Evolutionary conservation across 2,888 invertebrate genomes (phyloP), one percentile per base, ranked within the genome.

Genomic region (Macrosiphum euphorbiae): DNA sequence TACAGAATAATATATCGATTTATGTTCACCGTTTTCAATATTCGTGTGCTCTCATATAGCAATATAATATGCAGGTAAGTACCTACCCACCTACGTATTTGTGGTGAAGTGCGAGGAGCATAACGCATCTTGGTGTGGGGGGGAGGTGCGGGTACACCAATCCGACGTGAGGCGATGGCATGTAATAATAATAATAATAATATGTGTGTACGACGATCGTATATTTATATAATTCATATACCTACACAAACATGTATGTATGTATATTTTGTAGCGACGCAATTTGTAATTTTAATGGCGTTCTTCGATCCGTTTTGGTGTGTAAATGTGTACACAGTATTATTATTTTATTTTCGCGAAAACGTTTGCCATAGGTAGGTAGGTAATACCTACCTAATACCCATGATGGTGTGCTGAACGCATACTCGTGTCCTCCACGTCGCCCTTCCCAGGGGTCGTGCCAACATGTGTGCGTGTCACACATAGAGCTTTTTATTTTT

Each of bases 241-340:
- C 44, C 44, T 7, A 11, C 13, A 13, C n/a, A 67, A 67, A n/a
- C n/a, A n/a, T 3, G 11, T 61, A 61, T n/a, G n/a, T n/a, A 4
- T 2, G 5, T 28, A 58, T 58, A 58, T 26, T 67, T 67, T n/a
- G 67, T n/a, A 67, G 4, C 67, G 4, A n/a, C 67, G 67, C 13
- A 67, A 67, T 67, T 67, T 67, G n/a, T n/a, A 67, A 67, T 67
- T 67, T 67, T 67, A 67, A 67, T 67, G 67, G n/a, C 67, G 67
- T 67, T n/a, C 67, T 67, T 67, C n/a, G 67, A 67, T 67, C n/a
- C 67, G n/a, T 47, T n/a, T 67, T 5, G n/a, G n/a, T 5, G 67
- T 67, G 67, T n/a, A 67, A n/a, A 67, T 67, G n/a, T 67, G n/a
- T 67, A n/a, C 67, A 67, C 16, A 67, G 67, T n/a, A 16, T 67